Conservation (phyloP, 2,888 invertebrate genomes). For the Apocheima hispidaria region DNA sequence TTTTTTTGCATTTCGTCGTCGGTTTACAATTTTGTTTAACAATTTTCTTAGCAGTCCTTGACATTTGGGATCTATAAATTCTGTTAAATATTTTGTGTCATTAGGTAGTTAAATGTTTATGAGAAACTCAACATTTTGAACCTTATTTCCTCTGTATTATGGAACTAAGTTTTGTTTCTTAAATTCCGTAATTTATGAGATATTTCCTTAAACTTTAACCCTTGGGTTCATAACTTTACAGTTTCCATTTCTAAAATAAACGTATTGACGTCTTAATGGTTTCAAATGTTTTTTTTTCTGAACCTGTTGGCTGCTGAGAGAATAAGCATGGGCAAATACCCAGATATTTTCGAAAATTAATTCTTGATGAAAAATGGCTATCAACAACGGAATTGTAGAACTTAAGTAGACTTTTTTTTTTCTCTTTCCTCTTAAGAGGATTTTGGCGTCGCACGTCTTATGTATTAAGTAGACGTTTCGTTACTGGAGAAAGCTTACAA, state of each 20-base stretch:
- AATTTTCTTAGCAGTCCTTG: constrained; percentile 26
- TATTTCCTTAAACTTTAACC: constrained; percentile 62
- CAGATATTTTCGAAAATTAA: too few species aligned
- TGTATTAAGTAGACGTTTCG: too few species aligned
- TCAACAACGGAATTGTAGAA: too few species aligned
- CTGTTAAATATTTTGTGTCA: constrained; percentile 71
- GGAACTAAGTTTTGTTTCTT: constrained; percentile 15
- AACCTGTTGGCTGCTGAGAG: neutral
- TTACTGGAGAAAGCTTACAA: too few species aligned
- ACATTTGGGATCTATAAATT: constrained; percentile 34
- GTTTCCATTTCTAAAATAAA: constrained; percentile 68
- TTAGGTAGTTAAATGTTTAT: constrained; percentile 53
- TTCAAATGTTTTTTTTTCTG: constrained; percentile 21
- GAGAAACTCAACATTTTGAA: constrained; percentile 35
- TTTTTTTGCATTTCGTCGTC: constrained; percentile 33
- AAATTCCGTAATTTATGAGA: constrained; percentile 39
- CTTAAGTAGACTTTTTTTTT: too few species aligned
- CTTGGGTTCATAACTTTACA: constrained; percentile 58
- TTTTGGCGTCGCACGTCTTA: too few species aligned
- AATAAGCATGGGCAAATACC: neutral
- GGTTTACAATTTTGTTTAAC: constrained; percentile 46
- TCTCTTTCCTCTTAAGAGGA: too few species aligned
- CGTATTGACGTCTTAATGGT: constrained; percentile 56
- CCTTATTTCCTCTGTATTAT: constrained; percentile 44
- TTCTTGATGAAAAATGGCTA: too few species aligned